Evolutionary conservation across 2,797 vertebrate species (phyloP), one percentile per base, ranked within the genome.

Genomic region (Enteromius anoplus): DNA sequence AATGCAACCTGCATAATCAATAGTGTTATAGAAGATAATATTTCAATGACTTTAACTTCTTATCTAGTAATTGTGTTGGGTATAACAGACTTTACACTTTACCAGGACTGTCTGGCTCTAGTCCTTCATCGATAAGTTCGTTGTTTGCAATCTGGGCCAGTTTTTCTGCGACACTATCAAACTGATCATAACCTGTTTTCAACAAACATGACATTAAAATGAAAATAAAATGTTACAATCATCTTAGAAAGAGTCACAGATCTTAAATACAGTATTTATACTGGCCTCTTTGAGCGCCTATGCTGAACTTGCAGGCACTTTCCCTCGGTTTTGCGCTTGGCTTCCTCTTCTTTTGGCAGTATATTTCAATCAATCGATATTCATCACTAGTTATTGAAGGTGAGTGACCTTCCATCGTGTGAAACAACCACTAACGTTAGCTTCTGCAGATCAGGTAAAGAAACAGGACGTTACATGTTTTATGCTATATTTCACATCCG

Each of bases 81-180:
- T 51, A n/a, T 2, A 21, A 51, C 21, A 53, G 49, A 32, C 29
- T n/a, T 11, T n/a, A 37, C 21, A 55, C 51, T 37, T 73, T 75
- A 75, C 49, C 23, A 42, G 68, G 37, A 49, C 34, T 1, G 8
- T 85, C 85, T 21, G n/a, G 0, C 19, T n/a, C 62, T 3, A 73
- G 3, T 15, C 14, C 32, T 23, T 75, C 83, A 29, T 72, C 42
- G 32, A 19, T 1, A 49, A 49, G 23, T 72, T 23, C 26, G 4
- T 17, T 8, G 21, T 89, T 73, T 49, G 85, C 85, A 70, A 90
- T 90, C 55, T 72, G n/a, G 60, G 80, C 75, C 76, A 90, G 84
- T 21, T 68, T 73, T 34, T 81, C 83, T 14, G 84, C 80, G 58
- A 88, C 89, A 23, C 19, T 17, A 3, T 1, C 49, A 58, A 81